Base-by-base conservation (phyloP, 2,797 vertebrate genomes). In the Synanceia verrucosa region DNA sequence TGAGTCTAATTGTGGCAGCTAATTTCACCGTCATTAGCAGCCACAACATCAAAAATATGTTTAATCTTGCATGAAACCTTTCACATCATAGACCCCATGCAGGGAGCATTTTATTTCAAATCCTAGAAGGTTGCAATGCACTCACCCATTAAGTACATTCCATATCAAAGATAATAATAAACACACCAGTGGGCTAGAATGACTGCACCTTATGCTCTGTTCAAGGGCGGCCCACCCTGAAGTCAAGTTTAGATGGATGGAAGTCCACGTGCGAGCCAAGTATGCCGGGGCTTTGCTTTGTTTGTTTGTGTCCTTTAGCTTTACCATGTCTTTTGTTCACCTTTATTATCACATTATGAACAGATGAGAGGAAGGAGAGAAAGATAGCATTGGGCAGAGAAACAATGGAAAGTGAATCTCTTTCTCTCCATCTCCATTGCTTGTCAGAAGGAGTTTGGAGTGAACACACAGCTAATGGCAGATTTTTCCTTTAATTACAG, bases 141-240 rank as follows among this genome's bases (percentile, higher is more conserved):
- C 84, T 79, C 47, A 52, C 75, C 84, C 85, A 93, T 94, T 94
- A 93, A 93, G 94, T 94, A 93, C 83, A 69, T 81, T 86, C 58
- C 58, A 81, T 87, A 92, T 90, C 84, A 89, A 88, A 86, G 88
- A 90, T 90, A 90, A 92, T 92, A 92, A 92, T 94, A 93, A 92
- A 94, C 90, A 91, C 82, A 73, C 81, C 52, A 53, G 70, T 78
- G 84, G 81, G 83, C 65, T 58, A 74, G 52, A 68, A 48, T 60
- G 58, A 81, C 84, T 84, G 79, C 82, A 89, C 88, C 84, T 88
- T 81, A 75, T 86, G 83, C 69, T 84, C 70, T 37, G 67, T 84
- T 93, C 91, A 94, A 92, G 91, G 90, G 85, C 88, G 61, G 58
- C 64, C 64, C 73, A 70, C 61, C 74, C 24, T 77, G 75, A 60